Evolutionary conservation across 2,888 invertebrate genomes (phyloP).

Genomic region (Nycteola revayana): DNA sequence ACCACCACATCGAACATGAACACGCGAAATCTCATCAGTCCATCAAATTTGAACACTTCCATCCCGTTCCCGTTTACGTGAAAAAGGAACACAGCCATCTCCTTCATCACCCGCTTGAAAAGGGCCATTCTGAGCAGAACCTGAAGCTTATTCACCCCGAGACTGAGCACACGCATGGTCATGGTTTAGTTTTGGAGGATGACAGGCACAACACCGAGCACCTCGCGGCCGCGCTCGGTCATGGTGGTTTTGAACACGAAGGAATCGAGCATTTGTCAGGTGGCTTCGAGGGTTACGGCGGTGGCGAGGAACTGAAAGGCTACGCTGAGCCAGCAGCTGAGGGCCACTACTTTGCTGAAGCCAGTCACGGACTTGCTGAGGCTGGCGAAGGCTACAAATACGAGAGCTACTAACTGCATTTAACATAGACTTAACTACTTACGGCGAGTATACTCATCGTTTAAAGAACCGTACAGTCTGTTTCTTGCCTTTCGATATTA

Average conservation of each 20-base stretch:
- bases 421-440: conserved; percentile 33
- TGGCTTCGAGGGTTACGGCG: conserved; percentile 53
- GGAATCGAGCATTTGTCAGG: conserved; percentile 39
- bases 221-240: conserved; percentile 46
- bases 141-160: conserved; percentile 84
- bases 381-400: conserved; percentile 67
- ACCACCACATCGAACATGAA: conserved; percentile 83
- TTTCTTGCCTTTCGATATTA: conserved; percentile 63
- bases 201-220: conserved; percentile 74
- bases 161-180: conserved; percentile 80
- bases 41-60: conserved; percentile 86
- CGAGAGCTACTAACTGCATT: conserved; percentile 60
- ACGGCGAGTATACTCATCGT: conserved; percentile 40
- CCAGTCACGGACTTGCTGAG: conserved; percentile 51
- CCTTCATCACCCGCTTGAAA: conserved; percentile 84
- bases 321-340: conserved; percentile 61
- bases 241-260: conserved; percentile 41
- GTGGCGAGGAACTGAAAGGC: conserved; percentile 61
- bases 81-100: conserved; percentile 86
- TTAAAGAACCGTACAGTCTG: conserved; percentile 49
- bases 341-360: conserved; percentile 56
- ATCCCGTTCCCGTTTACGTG: conserved; percentile 86
- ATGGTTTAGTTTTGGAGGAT: conserved; percentile 83
- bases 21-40: conserved; percentile 87
- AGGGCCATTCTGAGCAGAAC: conserved; percentile 83